phyloP scores from a whole-genome alignment of 2,888 invertebrate genomes.

The Meganola albula region DNA sequence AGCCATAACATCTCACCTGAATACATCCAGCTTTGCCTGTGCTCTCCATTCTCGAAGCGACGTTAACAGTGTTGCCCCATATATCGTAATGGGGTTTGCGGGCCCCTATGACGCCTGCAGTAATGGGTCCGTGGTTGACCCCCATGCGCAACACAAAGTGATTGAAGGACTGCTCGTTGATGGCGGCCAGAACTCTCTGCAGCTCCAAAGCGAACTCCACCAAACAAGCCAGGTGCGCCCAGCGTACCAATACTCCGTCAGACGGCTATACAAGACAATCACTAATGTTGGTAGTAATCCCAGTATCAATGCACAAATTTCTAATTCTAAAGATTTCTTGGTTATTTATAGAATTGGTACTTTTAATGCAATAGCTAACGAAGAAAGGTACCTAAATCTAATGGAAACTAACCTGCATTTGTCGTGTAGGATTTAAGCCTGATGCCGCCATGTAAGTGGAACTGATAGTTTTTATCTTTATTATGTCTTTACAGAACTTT shows the following conservation, averaged over 20 bases:
- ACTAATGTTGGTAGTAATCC: no score
- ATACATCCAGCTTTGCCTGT: slow-evolving; percentile 97
- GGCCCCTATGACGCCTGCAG: slow-evolving; percentile 96
- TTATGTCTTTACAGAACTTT: slow-evolving; percentile 89
- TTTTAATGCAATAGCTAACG: no score
- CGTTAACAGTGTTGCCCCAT: slow-evolving; percentile 98
- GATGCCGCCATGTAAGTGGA: slow-evolving; percentile 98
- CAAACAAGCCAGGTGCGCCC: slow-evolving; percentile 89
- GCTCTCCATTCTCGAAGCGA: slow-evolving; percentile 98
- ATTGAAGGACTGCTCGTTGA: slow-evolving; percentile 97
- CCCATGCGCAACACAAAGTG: slow-evolving; percentile 96
- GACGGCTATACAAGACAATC: no score
- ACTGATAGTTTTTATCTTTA: slow-evolving; percentile 96
- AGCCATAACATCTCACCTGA: no score
- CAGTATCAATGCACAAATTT: no score
- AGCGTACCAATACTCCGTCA: slow-evolving; percentile 84
- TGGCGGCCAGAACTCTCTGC: slow-evolving; percentile 92
- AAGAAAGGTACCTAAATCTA: no score
- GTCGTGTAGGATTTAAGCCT: slow-evolving; percentile 85
- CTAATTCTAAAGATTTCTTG: no score
- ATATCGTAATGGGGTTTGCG: slow-evolving; percentile 97
- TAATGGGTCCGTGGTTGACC: slow-evolving; percentile 96
- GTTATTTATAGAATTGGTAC: no score
- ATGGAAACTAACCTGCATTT: slow-evolving; percentile 58
- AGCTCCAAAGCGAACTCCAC: slow-evolving; percentile 95